These are phyloP conservation scores for Willisornis vidua DNA, from an alignment of 2,113 vertebrate species.

Conservation along the genomic window DNA sequence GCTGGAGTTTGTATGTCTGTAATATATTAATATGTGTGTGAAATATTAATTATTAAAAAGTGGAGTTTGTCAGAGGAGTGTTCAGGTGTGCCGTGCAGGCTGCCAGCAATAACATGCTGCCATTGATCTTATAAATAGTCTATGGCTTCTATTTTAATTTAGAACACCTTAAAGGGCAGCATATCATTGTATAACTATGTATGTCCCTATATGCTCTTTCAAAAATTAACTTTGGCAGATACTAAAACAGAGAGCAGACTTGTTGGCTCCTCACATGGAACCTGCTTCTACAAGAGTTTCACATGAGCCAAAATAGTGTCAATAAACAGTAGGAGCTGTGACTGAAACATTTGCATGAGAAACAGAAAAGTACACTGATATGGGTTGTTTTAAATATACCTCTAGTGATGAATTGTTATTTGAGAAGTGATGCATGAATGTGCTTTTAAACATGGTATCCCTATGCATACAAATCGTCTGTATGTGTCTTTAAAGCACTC, in stretches of 20 bases:
- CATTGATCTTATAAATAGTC: background rate
- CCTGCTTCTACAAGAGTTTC: background rate
- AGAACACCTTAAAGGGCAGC: slow-evolving; percentile 6
- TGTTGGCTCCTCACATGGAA: background rate
- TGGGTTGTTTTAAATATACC: background rate
- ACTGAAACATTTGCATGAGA: background rate
- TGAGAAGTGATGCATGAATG: background rate
- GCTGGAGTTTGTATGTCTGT: background rate
- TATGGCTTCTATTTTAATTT: background rate
- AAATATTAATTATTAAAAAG: background rate
- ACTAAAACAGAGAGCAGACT: background rate
- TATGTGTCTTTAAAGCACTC: background rate
- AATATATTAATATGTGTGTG: background rate
- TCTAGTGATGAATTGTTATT: background rate
- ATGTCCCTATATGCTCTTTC: background rate
- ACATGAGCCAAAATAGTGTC: background rate
- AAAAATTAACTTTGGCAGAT: background rate
- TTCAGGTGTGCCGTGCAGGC: background rate
- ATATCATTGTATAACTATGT: background rate
- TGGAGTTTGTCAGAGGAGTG: background rate
- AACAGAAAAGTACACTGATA: background rate
- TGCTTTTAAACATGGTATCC: background rate
- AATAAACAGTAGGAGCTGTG: background rate
- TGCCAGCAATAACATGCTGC: background rate
- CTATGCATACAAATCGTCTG: fast-evolving